Conservation (phyloP, 2,888 invertebrate species). For the Adelognathus sp. region DNA sequence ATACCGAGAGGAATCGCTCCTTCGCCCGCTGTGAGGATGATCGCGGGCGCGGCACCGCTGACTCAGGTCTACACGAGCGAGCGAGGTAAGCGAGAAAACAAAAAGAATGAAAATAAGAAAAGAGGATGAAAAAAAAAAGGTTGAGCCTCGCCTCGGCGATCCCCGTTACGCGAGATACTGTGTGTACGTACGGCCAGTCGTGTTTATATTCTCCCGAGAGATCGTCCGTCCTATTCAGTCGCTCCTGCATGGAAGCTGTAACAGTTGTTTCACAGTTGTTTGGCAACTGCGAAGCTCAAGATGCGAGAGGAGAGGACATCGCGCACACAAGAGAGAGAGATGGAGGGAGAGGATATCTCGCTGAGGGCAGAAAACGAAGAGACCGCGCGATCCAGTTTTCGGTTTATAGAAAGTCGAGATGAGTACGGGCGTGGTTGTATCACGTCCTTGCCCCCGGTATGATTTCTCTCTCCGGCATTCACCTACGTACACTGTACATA, state of each 20-base stretch:
- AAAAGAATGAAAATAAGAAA: not conserved
- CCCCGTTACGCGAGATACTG: constrained; percentile 56
- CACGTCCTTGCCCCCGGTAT: constrained; percentile 79
- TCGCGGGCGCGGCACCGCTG: not conserved
- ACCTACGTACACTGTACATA: too few species aligned
- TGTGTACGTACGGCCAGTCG: constrained; percentile 53
- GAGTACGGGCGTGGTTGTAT: constrained; percentile 79
- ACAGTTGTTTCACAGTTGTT: not conserved
- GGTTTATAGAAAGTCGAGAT: constrained; percentile 80
- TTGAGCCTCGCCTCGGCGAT: constrained; percentile 50
- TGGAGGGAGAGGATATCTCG: not conserved
- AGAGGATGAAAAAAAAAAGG: constrained; percentile 19
- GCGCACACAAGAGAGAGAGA: not conserved
- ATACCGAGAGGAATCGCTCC: constrained; percentile 2
- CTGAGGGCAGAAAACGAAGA: constrained; percentile 31
- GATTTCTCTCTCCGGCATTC: constrained; percentile 79
- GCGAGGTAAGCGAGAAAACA: not conserved
- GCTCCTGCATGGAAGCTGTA: constrained; percentile 3
- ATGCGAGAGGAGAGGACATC: not conserved
- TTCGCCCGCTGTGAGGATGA: not conserved
- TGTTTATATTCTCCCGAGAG: constrained; percentile 49
- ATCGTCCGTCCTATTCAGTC: constrained; percentile 27
- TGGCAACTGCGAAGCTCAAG: too few species aligned
- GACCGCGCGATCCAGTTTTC: constrained; percentile 79
- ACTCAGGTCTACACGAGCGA: not conserved